These are phyloP conservation scores for Danio albolineatus DNA, from an alignment of 2,797 vertebrate species.

Conservation along the genomic window DNA sequence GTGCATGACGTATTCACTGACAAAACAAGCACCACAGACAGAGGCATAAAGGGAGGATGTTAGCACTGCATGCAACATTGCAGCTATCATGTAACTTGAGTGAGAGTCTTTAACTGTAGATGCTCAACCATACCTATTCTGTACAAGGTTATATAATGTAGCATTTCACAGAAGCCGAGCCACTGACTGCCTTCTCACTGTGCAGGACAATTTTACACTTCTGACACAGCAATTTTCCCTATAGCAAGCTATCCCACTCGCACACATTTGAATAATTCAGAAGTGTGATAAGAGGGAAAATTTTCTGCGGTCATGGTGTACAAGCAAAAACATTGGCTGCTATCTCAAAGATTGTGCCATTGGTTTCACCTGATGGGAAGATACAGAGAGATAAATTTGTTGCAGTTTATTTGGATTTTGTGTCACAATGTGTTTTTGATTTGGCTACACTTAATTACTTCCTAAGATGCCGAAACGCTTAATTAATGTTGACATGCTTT, in stretches of 20 bases:
- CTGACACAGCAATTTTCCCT: slow-evolving; percentile 42
- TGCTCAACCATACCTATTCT: slow-evolving; percentile 22
- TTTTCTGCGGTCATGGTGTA: slow-evolving; percentile 31
- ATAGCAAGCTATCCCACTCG: slow-evolving; percentile 27
- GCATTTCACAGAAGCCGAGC: slow-evolving; percentile 3
- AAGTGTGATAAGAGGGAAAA: slow-evolving; percentile 25
- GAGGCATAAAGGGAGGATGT: slow-evolving; percentile 17
- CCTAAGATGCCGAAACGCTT: slow-evolving; percentile 31
- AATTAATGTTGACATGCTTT: slow-evolving; percentile 52
- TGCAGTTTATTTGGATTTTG: slow-evolving; percentile 31
- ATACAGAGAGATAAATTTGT: slow-evolving; percentile 16
- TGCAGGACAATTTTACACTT: slow-evolving; percentile 48
- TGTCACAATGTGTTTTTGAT: slow-evolving; percentile 44
- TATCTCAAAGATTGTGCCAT: slow-evolving; percentile 4
- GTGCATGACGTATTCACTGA: background rate
- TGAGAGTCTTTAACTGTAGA: slow-evolving; percentile 26
- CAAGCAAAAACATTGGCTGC: slow-evolving; percentile 15
- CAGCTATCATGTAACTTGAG: background rate
- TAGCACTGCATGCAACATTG: slow-evolving; percentile 1
- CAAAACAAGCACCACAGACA: background rate
- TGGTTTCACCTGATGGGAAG: slow-evolving; percentile 29
- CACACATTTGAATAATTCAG: slow-evolving; percentile 50
- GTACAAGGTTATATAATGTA: slow-evolving; percentile 35
- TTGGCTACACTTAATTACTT: slow-evolving; percentile 50
- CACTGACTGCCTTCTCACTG: slow-evolving; percentile 27